A percentile compares a stretch with the other conserved stretches of the same genome.
Conservation (phyloP, 2,888 invertebrate species). For the Leptopilina syphax region DNA sequence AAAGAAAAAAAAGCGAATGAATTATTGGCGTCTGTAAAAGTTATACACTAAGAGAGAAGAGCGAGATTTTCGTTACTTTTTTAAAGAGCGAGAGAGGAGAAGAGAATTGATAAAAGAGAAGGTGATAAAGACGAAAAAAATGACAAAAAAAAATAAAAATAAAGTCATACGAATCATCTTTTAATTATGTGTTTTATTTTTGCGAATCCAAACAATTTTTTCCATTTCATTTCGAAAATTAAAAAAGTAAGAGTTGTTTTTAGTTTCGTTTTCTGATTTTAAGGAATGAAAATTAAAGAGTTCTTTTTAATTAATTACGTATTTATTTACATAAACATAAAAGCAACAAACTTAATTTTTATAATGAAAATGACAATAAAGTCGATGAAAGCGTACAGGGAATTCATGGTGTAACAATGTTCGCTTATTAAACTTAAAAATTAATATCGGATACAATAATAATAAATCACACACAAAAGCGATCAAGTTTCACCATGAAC, state of each 20-base stretch:
- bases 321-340: constrained; percentile 32
- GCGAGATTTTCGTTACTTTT: constrained; percentile 58
- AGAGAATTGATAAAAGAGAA: constrained; percentile 47
- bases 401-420: constrained; percentile 71
- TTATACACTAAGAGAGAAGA: constrained; percentile 51
- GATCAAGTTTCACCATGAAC: constrained; percentile 72
- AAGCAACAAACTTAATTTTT: constrained; percentile 26
- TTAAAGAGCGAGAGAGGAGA: constrained; percentile 52
- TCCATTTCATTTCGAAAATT: neutral
- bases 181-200: constrained; percentile 7
- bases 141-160: constrained; percentile 6
- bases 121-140: constrained; percentile 33
- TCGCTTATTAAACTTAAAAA: constrained; percentile 65
- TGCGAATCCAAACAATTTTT: neutral
- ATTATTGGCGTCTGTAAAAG: constrained; percentile 47
- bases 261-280: too few relatives aligned
- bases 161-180: constrained; percentile 37
- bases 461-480: constrained; percentile 63
- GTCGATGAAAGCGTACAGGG: constrained; percentile 23
- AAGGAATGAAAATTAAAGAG: neutral
- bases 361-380: neutral
- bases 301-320: constrained; percentile 9
- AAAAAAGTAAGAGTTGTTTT: neutral
- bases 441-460: constrained; percentile 40
- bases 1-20: neutral